Base-by-base conservation (phyloP, 2,888 invertebrate species). In the Cephalotes varians region DNA sequence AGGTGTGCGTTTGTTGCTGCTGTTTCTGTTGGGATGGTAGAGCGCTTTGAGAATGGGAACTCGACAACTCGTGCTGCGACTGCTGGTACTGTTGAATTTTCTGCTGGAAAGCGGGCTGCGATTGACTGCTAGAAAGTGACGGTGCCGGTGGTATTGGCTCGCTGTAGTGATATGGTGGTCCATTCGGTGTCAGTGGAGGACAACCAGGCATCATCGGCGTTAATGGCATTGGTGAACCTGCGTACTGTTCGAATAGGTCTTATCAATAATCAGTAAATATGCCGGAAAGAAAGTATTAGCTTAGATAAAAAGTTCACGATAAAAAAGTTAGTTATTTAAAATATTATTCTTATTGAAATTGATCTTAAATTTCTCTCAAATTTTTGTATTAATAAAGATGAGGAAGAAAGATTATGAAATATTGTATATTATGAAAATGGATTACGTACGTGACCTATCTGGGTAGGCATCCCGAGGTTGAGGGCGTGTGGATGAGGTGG, bases 111-210 rank as follows among this genome's bases (percentile, higher is more conserved):
- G 93, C 94, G 18, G 94, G 93, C 71, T 94, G 94, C 31, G 94
- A 94, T 81, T 94, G 94, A 77, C 94, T 94, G 34, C 92, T 93
- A 25, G 94, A 93, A 56, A 94, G 91, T 88, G 91, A 94, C 76
- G 89, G 95, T 88, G 94, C 95, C 93, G 91, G 95, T 92, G 95
- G 96, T 95, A 92, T 94, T 28, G 94, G 95, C 94, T 95, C 96
- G 95, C 87, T 96, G 95, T 95, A 95, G 93, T 93, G 96, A 95
- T 94, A 96, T 94, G 93, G 96, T 94, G 95, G 96, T 95, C 91
- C 94, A 83, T 94, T 94, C 56, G 94, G 94, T 56, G 94, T 94
- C 83, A 94, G 79, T 3, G 94, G 92, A 60, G 94, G 94, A 89
- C 94, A 94, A 21, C 94, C 94, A 31, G 94, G 94, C 94, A 94